Conservation (phyloP, 2,797 vertebrate genomes). For the Erethizon dorsatum region DNA sequence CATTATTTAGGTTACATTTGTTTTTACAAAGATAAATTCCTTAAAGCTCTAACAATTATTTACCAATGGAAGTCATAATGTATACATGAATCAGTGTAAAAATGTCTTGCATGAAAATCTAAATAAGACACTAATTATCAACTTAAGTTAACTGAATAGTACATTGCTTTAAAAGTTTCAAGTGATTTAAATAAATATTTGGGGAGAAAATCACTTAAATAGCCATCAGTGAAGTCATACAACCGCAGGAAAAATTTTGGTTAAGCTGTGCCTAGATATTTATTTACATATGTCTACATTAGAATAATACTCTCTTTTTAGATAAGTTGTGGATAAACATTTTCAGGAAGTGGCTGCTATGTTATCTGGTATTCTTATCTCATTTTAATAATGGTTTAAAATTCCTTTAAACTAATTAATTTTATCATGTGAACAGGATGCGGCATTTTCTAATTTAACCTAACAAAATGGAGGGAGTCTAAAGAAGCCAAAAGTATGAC, state of each 20-base stretch:
- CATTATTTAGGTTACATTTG: conserved; percentile 11
- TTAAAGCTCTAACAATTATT: conserved; percentile 1
- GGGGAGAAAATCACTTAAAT: conserved; percentile 45
- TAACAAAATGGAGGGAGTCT: not conserved
- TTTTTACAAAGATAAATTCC: conserved; percentile 47
- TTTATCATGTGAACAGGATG: conserved; percentile 58
- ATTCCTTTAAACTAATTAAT: conserved; percentile 59
- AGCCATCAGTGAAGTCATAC: conserved; percentile 15
- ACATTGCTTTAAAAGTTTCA: conserved; percentile 67
- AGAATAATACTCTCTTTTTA: conserved; percentile 42
- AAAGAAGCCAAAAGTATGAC: conserved; percentile 19
- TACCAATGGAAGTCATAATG: conserved; percentile 13
- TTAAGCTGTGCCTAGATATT: not conserved
- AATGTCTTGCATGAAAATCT: conserved; percentile 48
- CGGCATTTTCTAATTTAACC: conserved; percentile 63
- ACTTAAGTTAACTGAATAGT: conserved; percentile 44
- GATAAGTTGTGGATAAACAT: conserved; percentile 16
- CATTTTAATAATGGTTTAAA: conserved; percentile 66
- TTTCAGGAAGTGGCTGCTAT: conserved; percentile 64
- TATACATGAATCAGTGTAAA: not conserved
- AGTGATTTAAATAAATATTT: conserved; percentile 51
- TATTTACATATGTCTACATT: conserved; percentile 41
- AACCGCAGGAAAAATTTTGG: not conserved
- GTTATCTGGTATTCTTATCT: conserved; percentile 60
- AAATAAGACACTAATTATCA: conserved; percentile 64